A percentile compares a stretch with the other conserved stretches of the same genome.
These are phyloP conservation scores for Osmerus eperlanus DNA, from an alignment of 2,113 vertebrate genomes.

Conservation along the genomic window DNA sequence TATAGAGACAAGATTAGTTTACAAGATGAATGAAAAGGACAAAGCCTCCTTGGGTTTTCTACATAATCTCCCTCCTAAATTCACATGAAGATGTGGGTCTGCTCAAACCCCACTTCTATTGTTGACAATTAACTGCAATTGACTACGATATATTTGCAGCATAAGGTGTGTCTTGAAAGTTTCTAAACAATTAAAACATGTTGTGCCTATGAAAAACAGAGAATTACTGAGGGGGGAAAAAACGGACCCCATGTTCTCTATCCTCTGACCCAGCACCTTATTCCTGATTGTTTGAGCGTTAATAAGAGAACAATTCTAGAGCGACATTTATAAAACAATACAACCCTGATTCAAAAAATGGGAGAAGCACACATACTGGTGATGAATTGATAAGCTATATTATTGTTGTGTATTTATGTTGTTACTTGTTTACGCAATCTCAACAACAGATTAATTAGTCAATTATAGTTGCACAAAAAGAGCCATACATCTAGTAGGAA, in stretches of 20 bases:
- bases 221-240: background rate
- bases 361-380: conserved; percentile 22
- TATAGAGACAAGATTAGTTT: too few species aligned
- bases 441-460: background rate
- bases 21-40: too few species aligned
- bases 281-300: conserved; percentile 5
- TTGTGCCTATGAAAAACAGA: conserved; percentile 29
- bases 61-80: background rate
- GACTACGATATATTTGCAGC: background rate
- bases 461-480: conserved; percentile 20
- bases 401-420: background rate
- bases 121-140: background rate
- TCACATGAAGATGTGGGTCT: background rate
- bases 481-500: conserved; percentile 1
- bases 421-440: background rate
- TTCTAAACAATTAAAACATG: conserved; percentile 15
- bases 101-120: background rate
- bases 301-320: conserved; percentile 17
- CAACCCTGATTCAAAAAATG: conserved; percentile 16
- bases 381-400: background rate
- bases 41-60: background rate
- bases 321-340: conserved; percentile 1
- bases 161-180: background rate
- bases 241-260: background rate
- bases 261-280: background rate